These are phyloP conservation scores for Crotalus viridis DNA, from an alignment of 2,113 vertebrate genomes.

Conservation along the genomic window DNA sequence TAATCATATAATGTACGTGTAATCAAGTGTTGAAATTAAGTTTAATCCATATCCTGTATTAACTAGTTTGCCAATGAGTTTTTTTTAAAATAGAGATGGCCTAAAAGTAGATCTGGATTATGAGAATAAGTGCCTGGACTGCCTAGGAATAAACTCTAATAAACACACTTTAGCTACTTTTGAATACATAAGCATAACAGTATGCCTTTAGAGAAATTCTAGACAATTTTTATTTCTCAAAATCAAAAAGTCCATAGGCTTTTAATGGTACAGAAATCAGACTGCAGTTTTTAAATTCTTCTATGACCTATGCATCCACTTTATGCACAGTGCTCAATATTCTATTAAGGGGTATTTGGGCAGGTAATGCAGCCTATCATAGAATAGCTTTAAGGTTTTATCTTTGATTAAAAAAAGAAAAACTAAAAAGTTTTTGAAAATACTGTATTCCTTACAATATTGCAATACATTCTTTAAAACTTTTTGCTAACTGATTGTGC, in stretches of 20 bases:
- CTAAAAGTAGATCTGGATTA: background rate
- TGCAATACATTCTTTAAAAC: background rate
- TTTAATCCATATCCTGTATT: background rate
- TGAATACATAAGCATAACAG: background rate
- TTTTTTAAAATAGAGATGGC: background rate
- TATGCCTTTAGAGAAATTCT: background rate
- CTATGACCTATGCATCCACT: slow-evolving; percentile 23
- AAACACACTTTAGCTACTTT: background rate
- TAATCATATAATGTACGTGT: background rate
- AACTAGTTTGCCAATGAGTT: background rate
- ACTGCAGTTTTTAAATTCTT: slow-evolving; percentile 17
- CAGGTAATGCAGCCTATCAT: background rate
- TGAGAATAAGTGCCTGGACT: background rate
- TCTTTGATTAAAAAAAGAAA: slow-evolving; percentile 1
- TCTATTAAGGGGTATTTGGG: slow-evolving; percentile 26
- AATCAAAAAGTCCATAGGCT: slow-evolving; percentile 7
- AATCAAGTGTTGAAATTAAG: background rate
- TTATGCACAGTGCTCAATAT: slow-evolving; percentile 33
- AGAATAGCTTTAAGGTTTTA: slow-evolving; percentile 27
- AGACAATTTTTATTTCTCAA: background rate
- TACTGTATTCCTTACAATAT: background rate
- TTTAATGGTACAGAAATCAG: background rate
- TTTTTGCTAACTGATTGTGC: slow-evolving; percentile 21
- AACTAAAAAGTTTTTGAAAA: background rate
- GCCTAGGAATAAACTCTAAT: background rate